These are phyloP conservation scores for Drosophila pseudotakahashii DNA, from an alignment of 2,888 invertebrate species.

Conservation along the genomic window DNA sequence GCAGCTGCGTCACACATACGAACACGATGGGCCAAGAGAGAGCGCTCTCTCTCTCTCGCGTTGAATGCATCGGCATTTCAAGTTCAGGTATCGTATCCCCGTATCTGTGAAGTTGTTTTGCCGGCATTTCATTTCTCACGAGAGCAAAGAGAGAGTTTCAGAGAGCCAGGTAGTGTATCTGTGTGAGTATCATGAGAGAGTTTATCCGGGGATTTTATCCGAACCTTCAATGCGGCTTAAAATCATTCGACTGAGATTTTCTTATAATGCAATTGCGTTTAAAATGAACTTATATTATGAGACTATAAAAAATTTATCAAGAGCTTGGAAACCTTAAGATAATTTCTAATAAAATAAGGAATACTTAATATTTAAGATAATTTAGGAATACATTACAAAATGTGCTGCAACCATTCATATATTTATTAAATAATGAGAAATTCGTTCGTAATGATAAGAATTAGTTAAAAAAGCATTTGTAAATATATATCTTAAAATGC, in stretches of 20 bases:
- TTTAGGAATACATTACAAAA: no score
- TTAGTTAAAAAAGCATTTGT: no score
- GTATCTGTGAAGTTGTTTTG: slow-evolving; percentile 63
- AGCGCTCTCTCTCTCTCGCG: slow-evolving; percentile 42
- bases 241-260: slow-evolving; percentile 26
- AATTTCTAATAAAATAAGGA: no score
- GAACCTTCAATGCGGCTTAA: slow-evolving; percentile 11
- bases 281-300: background rate
- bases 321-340: no score
- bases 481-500: no score
- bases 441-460: no score
- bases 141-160: slow-evolving; percentile 3
- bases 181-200: slow-evolving; percentile 22
- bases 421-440: no score
- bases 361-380: no score
- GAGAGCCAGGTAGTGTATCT: slow-evolving; percentile 8
- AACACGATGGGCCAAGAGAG: background rate
- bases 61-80: slow-evolving; percentile 77
- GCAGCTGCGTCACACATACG: slow-evolving; percentile 65
- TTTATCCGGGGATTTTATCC: slow-evolving; percentile 47
- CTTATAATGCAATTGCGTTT: slow-evolving; percentile 4
- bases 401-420: no score
- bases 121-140: slow-evolving; percentile 72
- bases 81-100: slow-evolving; percentile 54
- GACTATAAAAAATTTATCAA: no score